Evolutionary conservation across 2,888 invertebrate genomes (phyloP), one percentile per base, ranked within the genome.

Genomic region (Epinotia nisella): DNA sequence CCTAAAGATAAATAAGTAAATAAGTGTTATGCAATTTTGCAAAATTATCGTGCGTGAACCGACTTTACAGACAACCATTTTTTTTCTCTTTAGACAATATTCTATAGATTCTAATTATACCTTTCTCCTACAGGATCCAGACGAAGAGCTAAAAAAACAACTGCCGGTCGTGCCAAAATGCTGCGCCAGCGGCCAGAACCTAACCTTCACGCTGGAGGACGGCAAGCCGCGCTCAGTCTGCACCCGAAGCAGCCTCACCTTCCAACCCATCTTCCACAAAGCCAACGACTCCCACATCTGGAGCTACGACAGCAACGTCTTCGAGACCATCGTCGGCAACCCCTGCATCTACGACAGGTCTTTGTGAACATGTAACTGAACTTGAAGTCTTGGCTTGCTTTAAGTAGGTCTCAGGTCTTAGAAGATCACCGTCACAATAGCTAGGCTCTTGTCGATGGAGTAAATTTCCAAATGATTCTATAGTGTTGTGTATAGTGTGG

Each of bases 281-380:
- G 93, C 92, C 69, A 95, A 95, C 76, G 89, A 86, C 49, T 92
- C 93, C 0, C 94, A 94, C 71, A 88, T 94, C 72, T 89, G 91
- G 81, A 88, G 85, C 58, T 92, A 90, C 66, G 89, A 92, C 69
- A 88, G 84, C 77, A 91, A 93, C 64, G 85, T 90, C 35, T 95
- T 94, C 78, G 92, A 94, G 75, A 94, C 94, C 1, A 89, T 95
- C 60, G 90, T 95, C 60, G 95, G 95, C 24, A 94, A 93, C 79
- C 95, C 95, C 60, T 95, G 95, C 82, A 81, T 79, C 76, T 90
- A 92, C 81, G 93, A 93, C 83, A 95, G 92, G 95, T 95, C 67
- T 62, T 70, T 76, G 70, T 74, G 74, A 70, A 72, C 72, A 76
- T 74, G 74, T 74, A 76, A 70, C 68, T 68, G 66, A 61, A 53